Conservation (phyloP, 2,113 vertebrate species). For the Parus major region DNA sequence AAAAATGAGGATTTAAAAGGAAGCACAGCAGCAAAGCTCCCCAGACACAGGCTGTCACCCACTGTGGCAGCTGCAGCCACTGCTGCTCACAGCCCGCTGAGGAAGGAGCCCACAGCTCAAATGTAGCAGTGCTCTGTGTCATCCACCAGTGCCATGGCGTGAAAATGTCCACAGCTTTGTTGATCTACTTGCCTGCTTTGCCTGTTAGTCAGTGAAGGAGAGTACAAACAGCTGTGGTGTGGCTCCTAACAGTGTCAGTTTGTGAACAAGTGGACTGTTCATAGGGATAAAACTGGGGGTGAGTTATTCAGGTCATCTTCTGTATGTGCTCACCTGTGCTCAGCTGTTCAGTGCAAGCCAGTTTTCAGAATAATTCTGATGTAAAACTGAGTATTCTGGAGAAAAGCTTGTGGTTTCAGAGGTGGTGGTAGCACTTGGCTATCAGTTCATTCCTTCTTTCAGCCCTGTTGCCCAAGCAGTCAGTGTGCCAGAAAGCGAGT, state of each 20-base stretch:
- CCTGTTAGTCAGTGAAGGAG: background rate
- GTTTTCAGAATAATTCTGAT: background rate
- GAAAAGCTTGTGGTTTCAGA: background rate
- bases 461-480: background rate
- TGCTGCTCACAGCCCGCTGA: background rate
- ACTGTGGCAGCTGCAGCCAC: background rate
- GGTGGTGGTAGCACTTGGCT: background rate
- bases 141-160: background rate
- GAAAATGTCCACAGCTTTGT: background rate
- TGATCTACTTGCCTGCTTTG: background rate
- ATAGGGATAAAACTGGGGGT: accelerated
- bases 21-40: background rate
- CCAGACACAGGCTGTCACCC: background rate
- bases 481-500: accelerated
- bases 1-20: constrained; percentile 27
- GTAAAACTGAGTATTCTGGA: background rate
- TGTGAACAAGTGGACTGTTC: background rate
- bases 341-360: background rate
- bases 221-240: accelerated
- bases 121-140: background rate
- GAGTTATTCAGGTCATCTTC: background rate
- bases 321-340: background rate
- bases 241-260: background rate
- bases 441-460: background rate
- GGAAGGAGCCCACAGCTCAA: background rate